Conservation (phyloP, 53 echinoderm and acorn worm species). For the Pentamera pediparva region DNA sequence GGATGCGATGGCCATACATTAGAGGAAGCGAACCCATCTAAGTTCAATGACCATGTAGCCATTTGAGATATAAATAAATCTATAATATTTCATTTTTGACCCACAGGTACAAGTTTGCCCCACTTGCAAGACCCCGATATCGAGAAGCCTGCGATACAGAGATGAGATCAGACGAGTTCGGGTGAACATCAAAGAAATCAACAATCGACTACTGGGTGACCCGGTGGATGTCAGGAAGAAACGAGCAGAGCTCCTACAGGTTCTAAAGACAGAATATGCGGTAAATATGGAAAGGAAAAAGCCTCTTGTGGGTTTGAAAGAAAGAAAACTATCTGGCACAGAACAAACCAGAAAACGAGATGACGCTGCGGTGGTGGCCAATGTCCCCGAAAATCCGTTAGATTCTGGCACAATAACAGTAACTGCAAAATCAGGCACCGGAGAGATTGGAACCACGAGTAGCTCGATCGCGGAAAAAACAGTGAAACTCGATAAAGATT, state of each 20-base stretch:
- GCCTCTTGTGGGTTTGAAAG: too few species aligned
- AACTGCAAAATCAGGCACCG: too few species aligned
- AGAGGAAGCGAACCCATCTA: neutral
- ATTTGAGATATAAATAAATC: neutral
- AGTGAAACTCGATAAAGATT: too few species aligned
- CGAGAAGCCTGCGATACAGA: conserved; percentile 65
- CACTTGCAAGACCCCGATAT: conserved; percentile 68
- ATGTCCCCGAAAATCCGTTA: neutral
- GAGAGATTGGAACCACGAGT: too few species aligned
- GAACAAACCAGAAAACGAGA: too few species aligned
- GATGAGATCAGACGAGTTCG: conserved; percentile 54
- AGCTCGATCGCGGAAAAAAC: too few species aligned
- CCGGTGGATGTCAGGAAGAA: conserved; percentile 1
- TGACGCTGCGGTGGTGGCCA: neutral
- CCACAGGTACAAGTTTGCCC: conserved; percentile 62
- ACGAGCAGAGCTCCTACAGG: neutral
- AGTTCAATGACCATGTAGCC: neutral
- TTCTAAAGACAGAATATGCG: too few species aligned
- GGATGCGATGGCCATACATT: too few species aligned
- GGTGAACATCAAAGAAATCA: conserved; percentile 56
- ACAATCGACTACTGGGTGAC: conserved; percentile 44
- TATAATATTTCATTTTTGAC: neutral
- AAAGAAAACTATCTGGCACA: too few species aligned
- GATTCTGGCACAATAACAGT: too few species aligned
- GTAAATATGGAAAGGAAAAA: too few species aligned